Evolutionary conservation across 2,113 vertebrate species (phyloP).

Genomic region (Poecilia latipinna): DNA sequence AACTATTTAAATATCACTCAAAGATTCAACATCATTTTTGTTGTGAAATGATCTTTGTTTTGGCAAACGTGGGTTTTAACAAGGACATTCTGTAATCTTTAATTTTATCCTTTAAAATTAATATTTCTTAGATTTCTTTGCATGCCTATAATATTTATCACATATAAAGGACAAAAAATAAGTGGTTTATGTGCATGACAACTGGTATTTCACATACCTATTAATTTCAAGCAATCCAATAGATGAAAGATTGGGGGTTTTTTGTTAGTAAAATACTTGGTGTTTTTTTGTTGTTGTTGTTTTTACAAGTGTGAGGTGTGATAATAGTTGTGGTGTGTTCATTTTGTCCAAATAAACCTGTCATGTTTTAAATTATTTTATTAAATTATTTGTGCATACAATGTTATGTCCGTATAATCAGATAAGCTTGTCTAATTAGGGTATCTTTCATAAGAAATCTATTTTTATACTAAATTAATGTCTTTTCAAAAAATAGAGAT

Average conservation of each 20-base stretch:
- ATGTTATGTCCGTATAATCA: not conserved
- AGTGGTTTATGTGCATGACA: not conserved
- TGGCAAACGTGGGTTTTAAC: not conserved
- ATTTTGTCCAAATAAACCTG: not conserved
- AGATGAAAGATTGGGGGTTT: no score
- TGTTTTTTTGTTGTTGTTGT: no score
- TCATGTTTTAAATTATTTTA: not conserved
- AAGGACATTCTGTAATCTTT: not conserved
- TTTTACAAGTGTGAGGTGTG: not conserved
- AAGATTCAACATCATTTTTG: not conserved
- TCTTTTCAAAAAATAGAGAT: not conserved
- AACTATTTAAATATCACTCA: no score
- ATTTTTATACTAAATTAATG: not conserved
- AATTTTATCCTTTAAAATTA: not conserved
- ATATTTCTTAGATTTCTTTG: not conserved
- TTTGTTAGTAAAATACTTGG: no score
- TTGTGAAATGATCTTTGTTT: not conserved
- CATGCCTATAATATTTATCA: no score
- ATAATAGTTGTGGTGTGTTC: not conserved
- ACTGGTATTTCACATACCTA: not conserved
- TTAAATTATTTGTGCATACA: not conserved
- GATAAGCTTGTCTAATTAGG: not conserved
- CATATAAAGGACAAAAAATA: not conserved
- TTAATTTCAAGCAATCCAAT: no score
- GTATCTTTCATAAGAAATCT: not conserved